Conservation (phyloP, 2,888 invertebrate species). For the Pterobdella sp. region DNA sequence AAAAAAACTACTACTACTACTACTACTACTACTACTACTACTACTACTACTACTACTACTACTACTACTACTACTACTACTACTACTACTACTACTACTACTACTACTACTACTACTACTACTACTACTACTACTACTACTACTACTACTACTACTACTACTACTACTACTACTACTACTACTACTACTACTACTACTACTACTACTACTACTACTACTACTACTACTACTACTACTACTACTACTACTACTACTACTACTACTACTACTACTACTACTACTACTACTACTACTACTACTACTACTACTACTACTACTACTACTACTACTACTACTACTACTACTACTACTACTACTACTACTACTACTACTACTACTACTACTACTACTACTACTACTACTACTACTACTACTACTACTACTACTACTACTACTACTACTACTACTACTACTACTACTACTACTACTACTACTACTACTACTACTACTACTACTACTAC, state of each 20-base stretch:
- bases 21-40: not conserved
- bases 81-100: not conserved
- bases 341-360: not conserved
- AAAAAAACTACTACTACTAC: not conserved
- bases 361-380: not conserved
- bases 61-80: not conserved
- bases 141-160: not conserved
- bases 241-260: not conserved
- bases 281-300: not conserved
- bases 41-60: not conserved
- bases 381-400: conserved; percentile 29
- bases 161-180: not conserved
- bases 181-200: not conserved
- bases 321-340: not conserved
- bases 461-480: conserved; percentile 22
- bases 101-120: not conserved
- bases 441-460: not conserved
- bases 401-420: conserved; percentile 27
- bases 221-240: not conserved
- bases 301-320: not conserved
- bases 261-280: not conserved
- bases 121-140: not conserved
- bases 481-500: conserved; percentile 26
- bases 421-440: not conserved
- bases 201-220: not conserved